Evolutionary conservation across 2,797 vertebrate genomes (phyloP).

Genomic region (Scyliorhinus canicula): DNA sequence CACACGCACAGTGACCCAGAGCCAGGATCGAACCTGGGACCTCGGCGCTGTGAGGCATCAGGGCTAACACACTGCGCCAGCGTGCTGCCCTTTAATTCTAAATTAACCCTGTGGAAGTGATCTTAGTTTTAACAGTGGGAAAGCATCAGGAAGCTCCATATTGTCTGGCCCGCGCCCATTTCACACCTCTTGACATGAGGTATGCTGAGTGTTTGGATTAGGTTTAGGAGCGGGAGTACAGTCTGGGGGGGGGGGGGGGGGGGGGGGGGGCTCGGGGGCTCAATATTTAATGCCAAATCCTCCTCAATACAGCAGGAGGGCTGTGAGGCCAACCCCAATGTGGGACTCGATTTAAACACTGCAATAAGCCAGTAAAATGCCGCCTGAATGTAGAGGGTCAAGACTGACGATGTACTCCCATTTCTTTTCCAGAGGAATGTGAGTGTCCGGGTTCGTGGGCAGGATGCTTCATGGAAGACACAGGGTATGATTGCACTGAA

Average conservation of each 20-base stretch:
- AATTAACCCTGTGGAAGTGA: neutral
- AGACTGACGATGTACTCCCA: neutral
- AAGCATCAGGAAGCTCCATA: neutral
- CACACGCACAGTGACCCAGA: too few relatives aligned
- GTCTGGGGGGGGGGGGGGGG: too few relatives aligned
- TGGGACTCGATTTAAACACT: neutral
- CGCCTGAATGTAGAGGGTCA: neutral
- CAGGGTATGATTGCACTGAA: conserved; percentile 66
- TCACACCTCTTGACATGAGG: too few relatives aligned
- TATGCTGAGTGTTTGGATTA: neutral
- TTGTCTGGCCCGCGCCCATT: neutral
- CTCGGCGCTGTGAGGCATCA: too few relatives aligned
- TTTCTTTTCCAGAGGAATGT: conserved; percentile 76
- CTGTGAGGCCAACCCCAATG: accelerated
- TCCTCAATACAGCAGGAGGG: neutral
- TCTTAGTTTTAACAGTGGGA: neutral
- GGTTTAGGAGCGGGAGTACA: neutral
- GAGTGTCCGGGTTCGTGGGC: conserved; percentile 82
- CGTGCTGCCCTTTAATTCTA: too few relatives aligned
- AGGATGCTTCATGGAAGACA: conserved; percentile 98
- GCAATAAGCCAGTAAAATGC: neutral
- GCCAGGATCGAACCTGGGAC: too few relatives aligned
- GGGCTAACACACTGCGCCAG: too few relatives aligned
- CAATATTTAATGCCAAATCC: too few relatives aligned
- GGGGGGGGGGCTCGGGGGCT: neutral